phyloP scores from a whole-genome alignment of 2,113 vertebrate species.

The Lanius collurio region DNA sequence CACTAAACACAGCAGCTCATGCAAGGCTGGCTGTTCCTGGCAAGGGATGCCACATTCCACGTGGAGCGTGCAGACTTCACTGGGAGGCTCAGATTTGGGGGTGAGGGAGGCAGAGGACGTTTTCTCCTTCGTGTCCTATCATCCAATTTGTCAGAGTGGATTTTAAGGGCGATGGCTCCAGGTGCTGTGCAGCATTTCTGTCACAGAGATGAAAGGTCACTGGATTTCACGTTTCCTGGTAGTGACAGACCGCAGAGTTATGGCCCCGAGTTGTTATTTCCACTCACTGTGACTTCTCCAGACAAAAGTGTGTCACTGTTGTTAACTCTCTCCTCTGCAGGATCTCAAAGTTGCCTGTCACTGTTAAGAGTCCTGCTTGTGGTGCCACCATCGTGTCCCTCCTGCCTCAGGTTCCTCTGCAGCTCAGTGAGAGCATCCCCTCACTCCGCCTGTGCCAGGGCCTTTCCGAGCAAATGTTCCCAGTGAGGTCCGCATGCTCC shows the following conservation, averaged over 20 bases:
- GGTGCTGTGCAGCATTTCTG: constrained; percentile 30
- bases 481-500: accelerated
- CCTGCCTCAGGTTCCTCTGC: background rate
- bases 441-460: accelerated
- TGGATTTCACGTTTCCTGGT: constrained; percentile 43
- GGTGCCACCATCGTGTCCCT: background rate
- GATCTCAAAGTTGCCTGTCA: background rate
- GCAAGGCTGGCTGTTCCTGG: background rate
- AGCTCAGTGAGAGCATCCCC: background rate
- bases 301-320: constrained; percentile 45
- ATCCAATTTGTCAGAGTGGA: background rate
- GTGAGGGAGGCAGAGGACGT: background rate
- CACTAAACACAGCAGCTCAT: background rate
- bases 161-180: constrained; percentile 22
- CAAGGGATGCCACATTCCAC: background rate
- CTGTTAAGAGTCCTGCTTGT: background rate
- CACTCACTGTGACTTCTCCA: background rate
- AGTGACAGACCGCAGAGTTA: constrained; percentile 45
- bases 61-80: background rate
- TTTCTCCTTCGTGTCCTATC: background rate
- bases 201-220: constrained; percentile 46
- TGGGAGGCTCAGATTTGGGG: background rate
- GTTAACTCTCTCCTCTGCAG: background rate
- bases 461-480: background rate
- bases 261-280: constrained; percentile 46